Conservation (phyloP, 2,113 vertebrate species). For the Vidua macroura region DNA sequence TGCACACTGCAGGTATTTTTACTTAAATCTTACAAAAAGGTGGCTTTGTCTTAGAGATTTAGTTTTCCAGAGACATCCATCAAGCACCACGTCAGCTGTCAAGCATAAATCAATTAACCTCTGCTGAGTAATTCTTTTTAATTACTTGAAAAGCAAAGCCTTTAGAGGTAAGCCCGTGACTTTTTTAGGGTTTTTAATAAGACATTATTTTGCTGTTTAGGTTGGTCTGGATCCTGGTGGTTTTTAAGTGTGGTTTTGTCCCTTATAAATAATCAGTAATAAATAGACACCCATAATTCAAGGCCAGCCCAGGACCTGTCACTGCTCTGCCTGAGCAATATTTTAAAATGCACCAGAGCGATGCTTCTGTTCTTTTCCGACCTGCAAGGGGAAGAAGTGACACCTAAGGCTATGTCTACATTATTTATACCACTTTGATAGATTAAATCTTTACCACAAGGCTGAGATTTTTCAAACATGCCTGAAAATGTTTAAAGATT, state of each 20-base stretch:
- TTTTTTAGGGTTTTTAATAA: neutral
- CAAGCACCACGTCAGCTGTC: neutral
- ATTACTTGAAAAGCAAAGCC: neutral
- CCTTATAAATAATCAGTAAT: constrained; percentile 38
- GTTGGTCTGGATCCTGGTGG: constrained; percentile 29
- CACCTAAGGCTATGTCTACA: constrained; percentile 75
- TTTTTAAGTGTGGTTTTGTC: constrained; percentile 19
- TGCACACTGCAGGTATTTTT: neutral
- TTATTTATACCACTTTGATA: constrained; percentile 77
- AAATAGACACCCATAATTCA: neutral
- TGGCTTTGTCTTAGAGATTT: neutral
- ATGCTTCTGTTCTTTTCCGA: constrained; percentile 36
- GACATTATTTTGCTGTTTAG: neutral
- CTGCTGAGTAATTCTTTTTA: neutral
- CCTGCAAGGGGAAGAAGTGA: constrained; percentile 61
- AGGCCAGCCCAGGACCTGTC: neutral
- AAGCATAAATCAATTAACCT: constrained; percentile 18
- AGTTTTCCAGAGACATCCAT: neutral
- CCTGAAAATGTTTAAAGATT: constrained; percentile 73
- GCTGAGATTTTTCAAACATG: constrained; percentile 72
- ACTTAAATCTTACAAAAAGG: neutral
- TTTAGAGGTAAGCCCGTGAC: neutral
- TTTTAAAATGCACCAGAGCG: constrained; percentile 49
- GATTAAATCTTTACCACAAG: constrained; percentile 76
- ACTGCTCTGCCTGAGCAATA: neutral